Evolutionary conservation across 2,797 vertebrate genomes (phyloP).

Genomic region (Hoplostethus mediterraneus): DNA sequence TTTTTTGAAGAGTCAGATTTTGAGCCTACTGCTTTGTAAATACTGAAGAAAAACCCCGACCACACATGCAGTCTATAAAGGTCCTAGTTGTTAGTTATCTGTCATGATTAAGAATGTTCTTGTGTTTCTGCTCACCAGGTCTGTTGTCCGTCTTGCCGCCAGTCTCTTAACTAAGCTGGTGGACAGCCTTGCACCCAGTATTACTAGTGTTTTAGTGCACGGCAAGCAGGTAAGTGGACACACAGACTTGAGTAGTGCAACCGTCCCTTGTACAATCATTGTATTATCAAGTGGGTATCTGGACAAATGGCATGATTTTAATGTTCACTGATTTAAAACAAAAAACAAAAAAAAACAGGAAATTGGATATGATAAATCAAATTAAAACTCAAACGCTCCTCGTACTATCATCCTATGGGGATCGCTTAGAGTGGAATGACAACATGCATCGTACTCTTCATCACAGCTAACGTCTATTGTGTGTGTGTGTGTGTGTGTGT

Average conservation of each 20-base stretch:
- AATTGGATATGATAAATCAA: background rate
- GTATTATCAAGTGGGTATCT: constrained; percentile 4
- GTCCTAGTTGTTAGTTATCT: constrained; percentile 29
- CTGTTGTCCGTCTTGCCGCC: constrained; percentile 96
- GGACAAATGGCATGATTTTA: constrained; percentile 66
- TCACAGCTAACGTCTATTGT: constrained; percentile 40
- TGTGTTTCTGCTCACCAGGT: constrained; percentile 94
- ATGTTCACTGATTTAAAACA: constrained; percentile 82
- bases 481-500: constrained; percentile 57
- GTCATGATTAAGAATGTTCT: constrained; percentile 84
- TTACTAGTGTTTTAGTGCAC: constrained; percentile 99
- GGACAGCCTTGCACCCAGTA: constrained; percentile 99
- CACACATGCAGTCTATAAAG: constrained; percentile 1
- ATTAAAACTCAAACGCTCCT: constrained; percentile 46
- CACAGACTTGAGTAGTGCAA: constrained; percentile 37
- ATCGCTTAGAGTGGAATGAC: constrained; percentile 1
- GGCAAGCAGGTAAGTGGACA: constrained; percentile 98
- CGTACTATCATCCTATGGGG: constrained; percentile 63
- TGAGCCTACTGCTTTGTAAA: background rate
- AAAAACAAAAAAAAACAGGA: background rate
- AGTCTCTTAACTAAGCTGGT: constrained; percentile 99
- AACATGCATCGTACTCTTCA: constrained; percentile 45
- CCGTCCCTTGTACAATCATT: constrained; percentile 13
- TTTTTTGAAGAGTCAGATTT: background rate
- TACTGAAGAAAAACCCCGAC: background rate